Conservation (phyloP, 2,888 invertebrate genomes). For the Furcula furcula region DNA sequence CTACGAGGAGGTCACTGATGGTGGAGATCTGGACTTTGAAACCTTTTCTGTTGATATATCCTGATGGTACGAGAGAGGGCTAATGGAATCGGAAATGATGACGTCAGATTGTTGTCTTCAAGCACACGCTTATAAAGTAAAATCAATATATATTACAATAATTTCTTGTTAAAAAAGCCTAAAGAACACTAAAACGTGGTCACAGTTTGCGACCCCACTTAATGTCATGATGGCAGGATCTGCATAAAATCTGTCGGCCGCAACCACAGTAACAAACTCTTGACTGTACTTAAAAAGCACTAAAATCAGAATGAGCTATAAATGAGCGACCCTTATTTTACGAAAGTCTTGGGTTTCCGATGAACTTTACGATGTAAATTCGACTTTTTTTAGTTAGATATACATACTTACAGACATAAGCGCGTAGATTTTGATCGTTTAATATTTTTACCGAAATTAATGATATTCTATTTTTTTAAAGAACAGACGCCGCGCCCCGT, state of each 20-base stretch:
- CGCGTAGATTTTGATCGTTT: too few species aligned
- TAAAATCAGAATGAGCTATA: conserved; percentile 72
- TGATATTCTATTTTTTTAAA: too few species aligned
- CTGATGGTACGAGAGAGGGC: conserved; percentile 15
- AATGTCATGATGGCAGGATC: conserved; percentile 62
- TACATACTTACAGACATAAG: background rate
- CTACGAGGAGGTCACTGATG: conserved; percentile 5
- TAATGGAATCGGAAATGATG: conserved; percentile 10
- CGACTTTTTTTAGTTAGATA: conserved; percentile 4
- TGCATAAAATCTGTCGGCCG: conserved; percentile 70
- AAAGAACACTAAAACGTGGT: conserved; percentile 52
- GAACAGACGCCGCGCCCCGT: too few species aligned
- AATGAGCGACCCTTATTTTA: conserved; percentile 59
- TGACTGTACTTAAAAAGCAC: conserved; percentile 65
- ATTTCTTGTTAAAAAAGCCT: conserved; percentile 13
- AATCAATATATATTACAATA: conserved; percentile 15
- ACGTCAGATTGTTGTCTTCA: background rate
- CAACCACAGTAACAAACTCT: conserved; percentile 62
- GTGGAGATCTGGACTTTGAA: conserved; percentile 27
- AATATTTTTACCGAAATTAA: too few species aligned
- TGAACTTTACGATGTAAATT: conserved; percentile 30
- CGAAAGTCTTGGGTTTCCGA: conserved; percentile 18
- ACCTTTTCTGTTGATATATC: conserved; percentile 30
- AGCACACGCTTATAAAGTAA: too few species aligned
- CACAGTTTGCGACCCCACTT: conserved; percentile 63